These are phyloP conservation scores for Anarsia innoxiella DNA, from an alignment of 2,888 invertebrate species.

Conservation along the genomic window DNA sequence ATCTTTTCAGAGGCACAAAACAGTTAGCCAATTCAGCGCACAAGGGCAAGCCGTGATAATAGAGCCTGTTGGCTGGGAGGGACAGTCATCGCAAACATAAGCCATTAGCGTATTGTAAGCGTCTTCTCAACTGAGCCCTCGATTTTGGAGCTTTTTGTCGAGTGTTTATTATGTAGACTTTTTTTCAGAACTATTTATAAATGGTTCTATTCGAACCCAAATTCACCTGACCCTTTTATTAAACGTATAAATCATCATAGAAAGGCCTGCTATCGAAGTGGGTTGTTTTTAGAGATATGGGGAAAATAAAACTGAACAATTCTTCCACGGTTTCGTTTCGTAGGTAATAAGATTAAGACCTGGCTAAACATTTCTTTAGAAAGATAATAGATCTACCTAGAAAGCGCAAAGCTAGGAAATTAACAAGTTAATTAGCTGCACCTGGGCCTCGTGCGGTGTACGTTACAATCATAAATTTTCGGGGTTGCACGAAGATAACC, in stretches of 20 bases:
- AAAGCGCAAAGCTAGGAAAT: background rate
- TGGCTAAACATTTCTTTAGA: no score
- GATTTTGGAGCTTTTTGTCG: conserved; percentile 38
- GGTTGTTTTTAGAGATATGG: no score
- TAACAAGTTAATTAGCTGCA: conserved; percentile 6
- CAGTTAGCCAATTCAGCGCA: conserved; percentile 72
- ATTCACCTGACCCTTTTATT: no score
- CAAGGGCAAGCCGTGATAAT: conserved; percentile 60
- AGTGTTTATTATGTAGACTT: conserved; percentile 27
- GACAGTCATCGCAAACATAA: conserved; percentile 68
- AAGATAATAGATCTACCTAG: no score
- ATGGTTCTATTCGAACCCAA: no score
- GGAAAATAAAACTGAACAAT: no score
- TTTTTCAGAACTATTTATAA: background rate
- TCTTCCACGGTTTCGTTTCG: no score
- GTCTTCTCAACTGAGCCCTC: conserved; percentile 51
- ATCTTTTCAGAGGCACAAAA: conserved; percentile 69
- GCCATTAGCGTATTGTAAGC: conserved; percentile 69
- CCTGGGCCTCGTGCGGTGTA: conserved; percentile 8
- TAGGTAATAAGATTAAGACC: no score
- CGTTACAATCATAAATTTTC: conserved; percentile 16
- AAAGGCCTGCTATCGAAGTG: no score
- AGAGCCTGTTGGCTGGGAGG: conserved; percentile 63
- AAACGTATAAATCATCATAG: no score
- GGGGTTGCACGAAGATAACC: conserved; percentile 20